Base-by-base conservation (phyloP, 2,888 invertebrate species). In the Zaprionus lineosus region DNA sequence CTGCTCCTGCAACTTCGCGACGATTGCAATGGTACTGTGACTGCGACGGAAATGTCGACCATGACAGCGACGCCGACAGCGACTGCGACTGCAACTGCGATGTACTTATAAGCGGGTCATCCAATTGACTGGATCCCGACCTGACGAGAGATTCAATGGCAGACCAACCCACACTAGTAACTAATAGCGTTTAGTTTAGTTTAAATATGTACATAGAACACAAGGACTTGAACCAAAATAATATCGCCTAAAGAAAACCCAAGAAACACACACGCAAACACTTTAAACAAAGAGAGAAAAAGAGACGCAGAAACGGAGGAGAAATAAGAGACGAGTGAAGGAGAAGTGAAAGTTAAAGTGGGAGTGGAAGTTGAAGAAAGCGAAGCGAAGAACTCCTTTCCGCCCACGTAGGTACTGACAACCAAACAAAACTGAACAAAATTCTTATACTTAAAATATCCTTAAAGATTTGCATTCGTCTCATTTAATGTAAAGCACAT, bases 141-240 rank as follows among this genome's bases (percentile, higher is more conserved):
- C 7, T 5, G 21, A 57, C 14, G 66, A 56, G 70, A 69, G 61
- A 70, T 75, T 75, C 71, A 62, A 55, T 56, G 41, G 28, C 57
- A 52, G 36, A 60, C 34, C 69, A 55, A 62, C 61, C 60, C 61
- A 81, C 60, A 64, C 84, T 78, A 78, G 78, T 84, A 84, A 78
- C 74, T 78, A 81, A 73, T 81, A 81, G 83, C 59, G 64, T 67
- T 28, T 81, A 84, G 78, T 78, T 84, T 82, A 79, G 76, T 82
- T 73, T 83, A 78, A 79, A 81, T 84, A 79, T 81, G 85, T 81
- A 81, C 70, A 81, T 81, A 84, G 51, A 84, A 74, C 69, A 84
- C 83, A 84, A 81, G 85, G 81, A 81, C 85, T 84, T 84, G 79
- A 81, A 81, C 81, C 81, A 81, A 81, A 81, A 81, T 81, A 81